Conservation (phyloP, 2,797 vertebrate species). For the Anguilla anguilla region DNA sequence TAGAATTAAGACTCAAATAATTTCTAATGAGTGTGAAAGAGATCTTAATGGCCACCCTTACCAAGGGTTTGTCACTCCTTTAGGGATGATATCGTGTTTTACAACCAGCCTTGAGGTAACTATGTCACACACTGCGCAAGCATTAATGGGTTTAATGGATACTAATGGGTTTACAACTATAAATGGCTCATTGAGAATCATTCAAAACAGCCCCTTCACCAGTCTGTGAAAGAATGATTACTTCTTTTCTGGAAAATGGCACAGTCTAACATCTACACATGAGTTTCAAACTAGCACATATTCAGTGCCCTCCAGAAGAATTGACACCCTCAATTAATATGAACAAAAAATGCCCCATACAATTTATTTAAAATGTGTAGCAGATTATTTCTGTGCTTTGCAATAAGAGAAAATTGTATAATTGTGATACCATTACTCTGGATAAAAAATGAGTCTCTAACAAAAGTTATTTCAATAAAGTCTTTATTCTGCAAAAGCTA, state of each 20-base stretch:
- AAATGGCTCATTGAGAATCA: slow-evolving; percentile 3
- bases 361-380: background rate
- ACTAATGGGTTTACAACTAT: slow-evolving; percentile 5
- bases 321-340: background rate
- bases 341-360: background rate
- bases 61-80: slow-evolving; percentile 7
- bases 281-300: background rate
- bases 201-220: background rate
- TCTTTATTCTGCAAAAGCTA: background rate
- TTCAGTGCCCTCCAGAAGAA: background rate
- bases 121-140: slow-evolving; percentile 7
- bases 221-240: background rate
- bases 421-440: no score
- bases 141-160: slow-evolving; percentile 20
- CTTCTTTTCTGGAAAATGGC: background rate
- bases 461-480: background rate
- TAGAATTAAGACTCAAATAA: background rate
- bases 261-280: background rate
- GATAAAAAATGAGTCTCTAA: background rate
- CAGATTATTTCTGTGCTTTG: background rate
- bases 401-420: background rate
- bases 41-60: slow-evolving; percentile 6
- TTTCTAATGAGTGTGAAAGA: background rate
- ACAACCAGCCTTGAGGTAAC: slow-evolving; percentile 10
- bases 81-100: slow-evolving; percentile 7